Conservation (phyloP, 2,888 invertebrate species). For the Campopleginae sp. region DNA sequence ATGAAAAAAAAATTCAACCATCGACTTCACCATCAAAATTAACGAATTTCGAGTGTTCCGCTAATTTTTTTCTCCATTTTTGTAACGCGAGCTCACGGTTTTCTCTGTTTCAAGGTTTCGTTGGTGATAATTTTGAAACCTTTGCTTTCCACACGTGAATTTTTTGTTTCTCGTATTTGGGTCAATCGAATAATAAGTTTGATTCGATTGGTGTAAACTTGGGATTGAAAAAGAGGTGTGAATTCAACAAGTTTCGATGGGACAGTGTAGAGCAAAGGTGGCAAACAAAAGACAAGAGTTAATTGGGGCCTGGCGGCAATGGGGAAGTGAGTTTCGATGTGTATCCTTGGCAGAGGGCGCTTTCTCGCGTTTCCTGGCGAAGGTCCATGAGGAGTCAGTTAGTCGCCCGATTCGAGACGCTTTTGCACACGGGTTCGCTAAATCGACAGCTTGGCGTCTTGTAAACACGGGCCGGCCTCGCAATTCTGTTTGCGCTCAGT, state of each 20-base stretch:
- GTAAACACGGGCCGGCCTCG: constrained; percentile 81
- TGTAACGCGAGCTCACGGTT: too few relatives aligned
- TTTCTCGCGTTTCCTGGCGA: constrained; percentile 5
- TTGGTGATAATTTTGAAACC: too few relatives aligned
- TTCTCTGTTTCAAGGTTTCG: too few relatives aligned
- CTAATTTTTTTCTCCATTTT: too few relatives aligned
- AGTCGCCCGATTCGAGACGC: constrained; percentile 37
- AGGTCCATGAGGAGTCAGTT: constrained; percentile 28
- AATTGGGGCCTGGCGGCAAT: constrained; percentile 15
- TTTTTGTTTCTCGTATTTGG: constrained; percentile 27
- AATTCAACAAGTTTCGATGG: constrained; percentile 6
- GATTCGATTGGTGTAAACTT: constrained; percentile 68
- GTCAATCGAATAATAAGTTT: constrained; percentile 71
- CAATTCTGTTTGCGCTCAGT: constrained; percentile 83
- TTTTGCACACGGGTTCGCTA: constrained; percentile 71
- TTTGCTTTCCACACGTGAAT: not conserved
- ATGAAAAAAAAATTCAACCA: too few relatives aligned
- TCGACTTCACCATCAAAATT: too few relatives aligned
- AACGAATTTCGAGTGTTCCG: too few relatives aligned
- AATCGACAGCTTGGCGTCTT: constrained; percentile 82
- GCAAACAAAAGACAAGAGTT: not conserved
- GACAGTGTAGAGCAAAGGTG: not conserved
- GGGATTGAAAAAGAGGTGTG: not conserved
- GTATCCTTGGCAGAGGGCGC: constrained; percentile 5
- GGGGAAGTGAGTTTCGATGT: constrained; percentile 1